phyloP scores from a whole-genome alignment of 37 sponge, comb jelly and placozoan genomes.

The Diacarnus erythraeanus region DNA sequence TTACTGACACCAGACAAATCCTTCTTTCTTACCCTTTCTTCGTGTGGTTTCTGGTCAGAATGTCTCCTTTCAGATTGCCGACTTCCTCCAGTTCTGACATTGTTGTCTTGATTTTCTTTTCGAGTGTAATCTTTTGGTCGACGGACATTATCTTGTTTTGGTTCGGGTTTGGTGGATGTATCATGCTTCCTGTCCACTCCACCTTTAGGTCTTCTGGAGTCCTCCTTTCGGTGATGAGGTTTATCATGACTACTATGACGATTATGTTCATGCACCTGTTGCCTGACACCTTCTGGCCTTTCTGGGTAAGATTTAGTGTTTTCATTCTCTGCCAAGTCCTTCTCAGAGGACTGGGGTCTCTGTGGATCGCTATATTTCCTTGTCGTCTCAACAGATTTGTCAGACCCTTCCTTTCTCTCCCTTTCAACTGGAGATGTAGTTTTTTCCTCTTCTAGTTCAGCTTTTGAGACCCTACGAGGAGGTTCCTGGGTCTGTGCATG shows the following conservation, averaged over 20 bases:
- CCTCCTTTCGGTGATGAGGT: slow-evolving; percentile 17
- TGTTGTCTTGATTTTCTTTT: not conserved
- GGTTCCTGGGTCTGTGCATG: slow-evolving; percentile 12
- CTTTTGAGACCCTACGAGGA: not conserved
- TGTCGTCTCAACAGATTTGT: not conserved
- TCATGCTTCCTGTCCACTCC: not conserved
- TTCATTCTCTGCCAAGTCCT: not conserved
- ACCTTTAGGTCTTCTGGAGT: slow-evolving; percentile 3
- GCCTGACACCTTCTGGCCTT: not conserved
- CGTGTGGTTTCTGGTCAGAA: not conserved
- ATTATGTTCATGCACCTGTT: not conserved
- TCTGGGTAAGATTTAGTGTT: not conserved
- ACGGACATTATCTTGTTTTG: not conserved
- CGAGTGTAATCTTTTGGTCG: not conserved
- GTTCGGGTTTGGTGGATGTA: not conserved
- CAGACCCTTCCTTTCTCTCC: not conserved
- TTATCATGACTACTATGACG: not conserved
- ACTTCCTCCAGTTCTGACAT: not conserved
- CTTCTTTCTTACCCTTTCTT: not conserved
- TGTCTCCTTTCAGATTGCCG: not conserved
- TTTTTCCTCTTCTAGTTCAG: not conserved
- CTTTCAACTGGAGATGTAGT: not conserved
- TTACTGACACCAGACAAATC: not conserved
- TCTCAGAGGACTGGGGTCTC: not conserved
- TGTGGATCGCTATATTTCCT: not conserved